Evolutionary conservation across 1,140 invertebrate species (phyloP), one percentile per base, ranked within the genome.

Genomic region (Drosophila sechellia): DNA sequence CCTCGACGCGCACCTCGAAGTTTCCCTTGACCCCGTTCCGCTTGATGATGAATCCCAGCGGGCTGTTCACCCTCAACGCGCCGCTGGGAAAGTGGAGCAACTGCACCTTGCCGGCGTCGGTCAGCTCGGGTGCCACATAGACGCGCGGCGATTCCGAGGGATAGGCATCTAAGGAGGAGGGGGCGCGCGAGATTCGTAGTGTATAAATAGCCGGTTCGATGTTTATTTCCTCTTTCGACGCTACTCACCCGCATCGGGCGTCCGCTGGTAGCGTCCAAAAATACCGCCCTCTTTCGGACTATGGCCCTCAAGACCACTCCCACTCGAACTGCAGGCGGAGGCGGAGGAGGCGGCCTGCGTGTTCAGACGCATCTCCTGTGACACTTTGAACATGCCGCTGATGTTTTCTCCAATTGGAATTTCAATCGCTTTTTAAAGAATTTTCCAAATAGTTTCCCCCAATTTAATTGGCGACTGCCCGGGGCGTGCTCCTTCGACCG

Each of bases 261-360:
- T 91, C 43, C 89, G 89, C 66, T 91, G 90, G 57, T 92, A 92
- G 73, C 89, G 83, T 45, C 90, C 90, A 83, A 92, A 92, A 77
- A 90, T 79, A 77, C 81, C 72, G 60, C 66, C 73, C 31, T 79
- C 79, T 77, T 87, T 86, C 45, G 73, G 52, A 50, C 75, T 85
- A 17, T 59, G 22, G 43, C 59, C 59, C 13, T 77, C 76, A 27
- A 55, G 70, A 15, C 49, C 65, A 52, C 80, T 31, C 31, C 56
- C 61, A 60, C 49, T 46, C n/a, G 45, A 15, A n/a, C 13, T 37
- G 39, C 50, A 58, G 22, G 50, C 37, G 40, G 48, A 49, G 25
- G 59, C 15, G 8, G 37, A 25, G 34, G 55, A 20, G 8, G 66
- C 56, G 11, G 69, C 57, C 57, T 60, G 73, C 12, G 84, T 90